Evolutionary conservation across 1,140 invertebrate species (phyloP), one percentile per base, ranked within the genome.

Genomic region (Eupristina koningsbergeri): DNA sequence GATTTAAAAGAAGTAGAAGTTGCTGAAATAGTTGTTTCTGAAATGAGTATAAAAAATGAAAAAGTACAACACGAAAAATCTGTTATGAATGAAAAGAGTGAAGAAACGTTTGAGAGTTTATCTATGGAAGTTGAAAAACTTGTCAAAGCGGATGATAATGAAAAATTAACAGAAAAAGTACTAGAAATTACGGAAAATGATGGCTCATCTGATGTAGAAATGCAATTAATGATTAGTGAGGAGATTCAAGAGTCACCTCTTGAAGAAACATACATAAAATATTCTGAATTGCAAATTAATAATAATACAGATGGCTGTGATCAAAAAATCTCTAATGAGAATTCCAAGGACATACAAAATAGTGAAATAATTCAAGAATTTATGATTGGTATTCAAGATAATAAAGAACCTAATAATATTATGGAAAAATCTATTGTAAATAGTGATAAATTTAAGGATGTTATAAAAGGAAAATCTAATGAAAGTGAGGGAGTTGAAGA

Each of bases 201-300:
- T 0, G 41, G 29, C 29, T 84, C 83, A 3, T 80, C 69, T 26
- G 83, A 83, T 19, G 29, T 41, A 13, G 84, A 85, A 47, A 81
- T 85, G 79, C 71, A 63, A 77, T 36, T 85, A 26, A 76, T 81
- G 74, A 85, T 85, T 41, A 79, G 81, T n/a, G 84, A 85, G 8
- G 82, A 79, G 9, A 50, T 74, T 29, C 19, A 67, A 19, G 82
- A 84, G 13, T 67, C 74, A 29, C 41, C 19, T 19, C 13, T 19
- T 11, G 73, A 75, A 29, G 41, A 64, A 50, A 26, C 6, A 50
- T 31, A 80, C 22, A 29, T 47, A 29, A 76, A 81, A 13, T n/a
- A 17, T 61, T 19, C 11, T 76, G 74, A 61, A 47, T 29, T 17
- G 2, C 41, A 79, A 74, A 84, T 58, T 31, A 67, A 67, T 22